These are phyloP conservation scores for Hypanus sabinus DNA, from an alignment of 2,113 vertebrate species.

Conservation along the genomic window DNA sequence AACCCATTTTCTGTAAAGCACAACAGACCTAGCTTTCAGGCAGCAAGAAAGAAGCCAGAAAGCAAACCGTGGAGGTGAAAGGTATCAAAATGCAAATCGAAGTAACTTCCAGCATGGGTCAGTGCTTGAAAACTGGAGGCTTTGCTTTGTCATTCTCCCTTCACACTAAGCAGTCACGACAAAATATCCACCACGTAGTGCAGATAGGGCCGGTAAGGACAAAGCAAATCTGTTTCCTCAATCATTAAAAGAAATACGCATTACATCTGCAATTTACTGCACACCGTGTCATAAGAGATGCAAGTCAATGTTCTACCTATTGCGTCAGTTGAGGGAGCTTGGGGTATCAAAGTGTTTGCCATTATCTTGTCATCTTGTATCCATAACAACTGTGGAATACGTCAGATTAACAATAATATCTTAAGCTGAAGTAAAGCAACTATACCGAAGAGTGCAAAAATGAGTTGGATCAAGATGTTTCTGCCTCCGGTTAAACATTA, in stretches of 20 bases:
- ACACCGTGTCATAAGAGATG: not conserved
- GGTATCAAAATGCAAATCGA: no score
- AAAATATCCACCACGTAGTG: not conserved
- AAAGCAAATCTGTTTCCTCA: not conserved
- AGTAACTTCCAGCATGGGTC: no score
- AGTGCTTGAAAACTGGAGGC: not conserved
- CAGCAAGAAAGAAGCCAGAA: not conserved
- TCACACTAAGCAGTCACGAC: not conserved
- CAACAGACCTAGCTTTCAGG: not conserved
- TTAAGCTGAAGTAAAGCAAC: not conserved
- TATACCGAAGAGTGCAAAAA: not conserved
- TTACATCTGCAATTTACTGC: not conserved
- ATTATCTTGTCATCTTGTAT: not conserved
- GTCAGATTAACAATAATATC: no score
- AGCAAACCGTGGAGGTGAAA: not conserved
- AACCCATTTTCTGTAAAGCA: not conserved
- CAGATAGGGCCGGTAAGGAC: not conserved
- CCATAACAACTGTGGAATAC: not conserved
- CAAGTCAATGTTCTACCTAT: not conserved
- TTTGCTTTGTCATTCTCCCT: not conserved
- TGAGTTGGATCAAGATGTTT: not conserved
- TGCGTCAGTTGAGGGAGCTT: not conserved
- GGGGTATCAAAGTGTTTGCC: not conserved
- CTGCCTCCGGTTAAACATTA: not conserved
- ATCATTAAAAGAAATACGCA: not conserved